Percentiles rank a stretch among this genome's conserved stretches.
Conservation (phyloP, 2,888 invertebrate species). For the Alcis repandata region DNA sequence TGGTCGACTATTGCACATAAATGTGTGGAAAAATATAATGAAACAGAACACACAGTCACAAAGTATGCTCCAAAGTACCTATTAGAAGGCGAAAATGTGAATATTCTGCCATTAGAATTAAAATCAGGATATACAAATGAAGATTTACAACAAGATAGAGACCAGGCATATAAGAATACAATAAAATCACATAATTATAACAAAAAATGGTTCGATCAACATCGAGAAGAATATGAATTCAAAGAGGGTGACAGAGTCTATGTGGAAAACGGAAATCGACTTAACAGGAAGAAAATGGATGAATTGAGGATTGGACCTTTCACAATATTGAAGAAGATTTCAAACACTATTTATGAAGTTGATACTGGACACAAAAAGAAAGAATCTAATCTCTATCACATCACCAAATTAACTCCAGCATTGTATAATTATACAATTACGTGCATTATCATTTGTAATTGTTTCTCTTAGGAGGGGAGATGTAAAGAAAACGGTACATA, state of each 20-base stretch:
- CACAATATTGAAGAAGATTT: conserved; percentile 45
- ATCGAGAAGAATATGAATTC: conserved; percentile 37
- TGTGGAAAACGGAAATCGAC: conserved; percentile 44
- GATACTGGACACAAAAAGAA: conserved; percentile 35
- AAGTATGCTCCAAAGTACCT: conserved; percentile 51
- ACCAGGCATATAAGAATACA: conserved; percentile 47
- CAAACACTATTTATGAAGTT: conserved; percentile 47
- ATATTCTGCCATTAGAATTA: conserved; percentile 16
- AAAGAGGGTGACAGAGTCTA: conserved; percentile 43
- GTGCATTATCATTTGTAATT: not conserved
- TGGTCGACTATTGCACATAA: conserved; percentile 56
- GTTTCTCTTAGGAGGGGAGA: conserved; percentile 3
- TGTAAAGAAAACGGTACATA: conserved; percentile 17
- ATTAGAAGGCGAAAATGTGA: no score
- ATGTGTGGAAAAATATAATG: conserved; percentile 51
- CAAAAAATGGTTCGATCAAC: conserved; percentile 42
- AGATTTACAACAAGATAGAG: conserved; percentile 39
- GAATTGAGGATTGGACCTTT: conserved; percentile 51
- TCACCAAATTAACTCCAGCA: conserved; percentile 2
- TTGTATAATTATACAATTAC: not conserved
- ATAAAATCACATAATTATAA: conserved; percentile 37
- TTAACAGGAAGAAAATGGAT: conserved; percentile 51
- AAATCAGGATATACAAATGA: conserved; percentile 28
- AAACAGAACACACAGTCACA: conserved; percentile 53
- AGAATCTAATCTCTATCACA: conserved; percentile 41